Evolutionary conservation across 2,888 invertebrate genomes (phyloP), one percentile per base, ranked within the genome.

Genomic region (Trachelus stipa): DNA sequence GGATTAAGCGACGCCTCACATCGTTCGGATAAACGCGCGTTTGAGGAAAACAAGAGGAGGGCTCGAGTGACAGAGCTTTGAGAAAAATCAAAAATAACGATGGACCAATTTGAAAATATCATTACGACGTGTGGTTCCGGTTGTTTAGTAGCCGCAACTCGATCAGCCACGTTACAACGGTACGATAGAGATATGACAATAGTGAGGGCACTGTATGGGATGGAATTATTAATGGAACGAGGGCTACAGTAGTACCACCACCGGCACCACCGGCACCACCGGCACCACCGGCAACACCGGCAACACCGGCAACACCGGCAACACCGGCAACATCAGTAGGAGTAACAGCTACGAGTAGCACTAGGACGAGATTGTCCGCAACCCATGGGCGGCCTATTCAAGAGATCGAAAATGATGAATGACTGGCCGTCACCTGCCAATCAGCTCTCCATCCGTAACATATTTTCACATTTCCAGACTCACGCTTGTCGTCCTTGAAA

Each of bases 331-430:
- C 37, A 37, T 3, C 37, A 12, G 37, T 40, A 40, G 15, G 40
- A 40, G 77, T 82, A 79, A 69, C 74, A 75, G 69, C 79, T 77
- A 77, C 81, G 74, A 81, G 81, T 77, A 79, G 81, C 31, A 68
- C 31, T n/a, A 68, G 69, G 76, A 40, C 35, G 76, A 73, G 76
- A 11, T 76, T 75, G 79, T 73, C 68, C 76, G 31, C 79, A 77
- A 37, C n/a, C 30, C 73, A 35, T 74, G 35, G 79, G 76, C 79
- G 35, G 76, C 31, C 84, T 79, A 82, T 83, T 85, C 79, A 81
- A 83, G 85, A 83, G 80, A 83, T 74, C 81, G 77, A 80, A 81
- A 83, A 85, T 87, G 87, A 87, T 85, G 83, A 85, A 86, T 86
- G 86, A 84, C 81, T 76, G 73, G 76, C 81, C 79, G 77, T 79